phyloP scores from a whole-genome alignment of 1,140 invertebrate species.

The Nomia melanderi region DNA sequence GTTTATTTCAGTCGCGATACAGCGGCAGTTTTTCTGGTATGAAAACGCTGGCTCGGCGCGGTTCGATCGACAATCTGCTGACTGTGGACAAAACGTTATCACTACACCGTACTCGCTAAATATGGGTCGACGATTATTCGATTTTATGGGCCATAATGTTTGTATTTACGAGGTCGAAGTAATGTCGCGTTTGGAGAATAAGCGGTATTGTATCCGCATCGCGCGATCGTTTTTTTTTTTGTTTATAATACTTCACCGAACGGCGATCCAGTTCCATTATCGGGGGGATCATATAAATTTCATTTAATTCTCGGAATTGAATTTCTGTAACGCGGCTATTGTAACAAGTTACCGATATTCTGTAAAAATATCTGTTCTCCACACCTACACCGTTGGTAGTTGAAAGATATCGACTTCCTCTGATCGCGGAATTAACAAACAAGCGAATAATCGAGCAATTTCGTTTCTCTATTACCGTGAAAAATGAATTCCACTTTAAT shows the following conservation, averaged over 20 bases:
- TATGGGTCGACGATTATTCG: conserved; percentile 60
- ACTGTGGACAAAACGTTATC: conserved; percentile 59
- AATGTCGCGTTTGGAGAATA: conserved; percentile 45
- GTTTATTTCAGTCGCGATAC: not conserved
- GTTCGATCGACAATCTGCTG: conserved; percentile 54
- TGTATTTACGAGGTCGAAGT: conserved; percentile 56
- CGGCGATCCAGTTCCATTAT: conserved; percentile 22
- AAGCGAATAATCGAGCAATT: not conserved
- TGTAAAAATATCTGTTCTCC: not conserved
- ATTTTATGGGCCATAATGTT: conserved; percentile 53
- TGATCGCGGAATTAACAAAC: not conserved
- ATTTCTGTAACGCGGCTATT: conserved; percentile 6
- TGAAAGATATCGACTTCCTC: not conserved
- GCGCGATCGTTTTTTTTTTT: conserved; percentile 51
- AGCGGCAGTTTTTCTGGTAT: not conserved
- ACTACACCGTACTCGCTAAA: conserved; percentile 42
- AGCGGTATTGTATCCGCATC: conserved; percentile 28
- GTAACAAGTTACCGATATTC: not conserved
- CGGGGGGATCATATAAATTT: conserved; percentile 16
- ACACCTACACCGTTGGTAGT: not conserved
- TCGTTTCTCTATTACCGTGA: not conserved
- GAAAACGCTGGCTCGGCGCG: conserved; percentile 30
- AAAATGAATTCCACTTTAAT: no score
- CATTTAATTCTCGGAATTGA: conserved; percentile 23
- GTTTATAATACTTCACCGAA: conserved; percentile 12